A percentile compares a stretch with the other conserved stretches of the same genome.
phyloP scores from a whole-genome alignment of 37 sponge, comb jelly and placozoan genomes.

The Crambe crambe region DNA sequence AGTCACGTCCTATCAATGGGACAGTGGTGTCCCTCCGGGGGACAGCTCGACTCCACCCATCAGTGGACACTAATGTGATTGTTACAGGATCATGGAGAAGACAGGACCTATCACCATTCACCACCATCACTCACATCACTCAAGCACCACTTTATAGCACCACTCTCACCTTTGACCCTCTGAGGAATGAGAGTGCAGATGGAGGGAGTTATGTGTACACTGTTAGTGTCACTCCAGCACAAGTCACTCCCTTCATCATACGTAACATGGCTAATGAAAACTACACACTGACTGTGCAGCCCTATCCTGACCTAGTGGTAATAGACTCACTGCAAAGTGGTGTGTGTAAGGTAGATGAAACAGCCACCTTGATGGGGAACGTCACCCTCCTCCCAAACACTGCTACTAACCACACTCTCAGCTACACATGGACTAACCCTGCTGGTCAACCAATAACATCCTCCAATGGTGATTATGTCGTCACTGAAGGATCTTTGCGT shows the following conservation, averaged over 20 bases:
- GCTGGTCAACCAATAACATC: too few relatives aligned
- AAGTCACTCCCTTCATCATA: neutral
- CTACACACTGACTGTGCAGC: too few relatives aligned
- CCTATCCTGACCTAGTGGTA: too few relatives aligned
- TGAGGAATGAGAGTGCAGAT: neutral
- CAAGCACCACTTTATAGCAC: neutral
- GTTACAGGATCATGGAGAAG: slow-evolving; percentile 3
- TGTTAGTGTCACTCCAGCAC: neutral
- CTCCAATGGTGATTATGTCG: too few relatives aligned
- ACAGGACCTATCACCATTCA: neutral
- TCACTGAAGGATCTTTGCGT: too few relatives aligned
- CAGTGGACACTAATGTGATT: slow-evolving; percentile 31
- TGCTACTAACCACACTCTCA: too few relatives aligned
- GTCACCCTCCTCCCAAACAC: too few relatives aligned
- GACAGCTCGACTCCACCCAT: neutral
- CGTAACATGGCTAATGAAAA: too few relatives aligned
- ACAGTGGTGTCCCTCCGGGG: neutral
- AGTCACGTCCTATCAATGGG: neutral
- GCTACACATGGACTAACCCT: too few relatives aligned
- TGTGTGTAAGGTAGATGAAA: too few relatives aligned
- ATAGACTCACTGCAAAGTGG: too few relatives aligned
- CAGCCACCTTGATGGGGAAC: too few relatives aligned
- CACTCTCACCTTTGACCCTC: neutral
- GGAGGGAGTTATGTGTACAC: neutral
- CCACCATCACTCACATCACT: neutral